A percentile compares a stretch with the other conserved stretches of the same genome.
Conservation (phyloP, 1,140 invertebrate genomes). For the Aphelenchoides besseyi region DNA sequence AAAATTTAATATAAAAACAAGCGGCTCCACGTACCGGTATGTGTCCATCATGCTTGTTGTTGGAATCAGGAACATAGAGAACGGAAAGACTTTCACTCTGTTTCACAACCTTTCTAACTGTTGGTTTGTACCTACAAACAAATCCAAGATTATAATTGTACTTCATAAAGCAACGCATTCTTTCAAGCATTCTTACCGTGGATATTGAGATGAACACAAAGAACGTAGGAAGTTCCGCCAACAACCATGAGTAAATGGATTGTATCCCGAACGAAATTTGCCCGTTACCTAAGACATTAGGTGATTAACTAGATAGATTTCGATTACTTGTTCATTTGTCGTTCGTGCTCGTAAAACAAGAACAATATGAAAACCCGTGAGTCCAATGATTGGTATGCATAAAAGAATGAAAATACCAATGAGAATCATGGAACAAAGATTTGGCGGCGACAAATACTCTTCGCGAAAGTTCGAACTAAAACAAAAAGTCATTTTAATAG, state of each 20-base stretch:
- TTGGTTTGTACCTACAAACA: constrained; percentile 32
- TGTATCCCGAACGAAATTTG: constrained; percentile 61
- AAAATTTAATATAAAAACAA: constrained; percentile 9
- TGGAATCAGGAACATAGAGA: constrained; percentile 40
- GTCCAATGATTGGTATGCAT: constrained; percentile 90
- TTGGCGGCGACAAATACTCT: constrained; percentile 62
- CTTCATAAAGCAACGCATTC: background rate
- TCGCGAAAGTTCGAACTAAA: constrained; percentile 72
- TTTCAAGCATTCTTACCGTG: too few relatives aligned
- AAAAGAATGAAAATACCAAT: constrained; percentile 85
- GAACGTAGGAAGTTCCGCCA: constrained; percentile 41
- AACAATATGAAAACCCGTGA: constrained; percentile 95
- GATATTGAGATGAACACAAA: constrained; percentile 48
- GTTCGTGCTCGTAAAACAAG: constrained; percentile 93
- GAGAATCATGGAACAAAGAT: constrained; percentile 72
- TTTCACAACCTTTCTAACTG: constrained; percentile 28
- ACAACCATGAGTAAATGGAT: constrained; percentile 58
- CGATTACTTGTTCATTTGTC: constrained; percentile 88
- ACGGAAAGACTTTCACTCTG: constrained; percentile 35
- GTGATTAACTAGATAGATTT: constrained; percentile 27
- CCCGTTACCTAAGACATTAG: constrained; percentile 60
- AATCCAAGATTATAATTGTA: constrained; percentile 17
- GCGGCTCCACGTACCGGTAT: constrained; percentile 32
- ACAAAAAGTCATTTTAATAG: constrained; percentile 17
- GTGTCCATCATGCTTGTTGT: constrained; percentile 40